Conservation (phyloP, 2,113 vertebrate genomes). For the Stigmatopora nigra region DNA sequence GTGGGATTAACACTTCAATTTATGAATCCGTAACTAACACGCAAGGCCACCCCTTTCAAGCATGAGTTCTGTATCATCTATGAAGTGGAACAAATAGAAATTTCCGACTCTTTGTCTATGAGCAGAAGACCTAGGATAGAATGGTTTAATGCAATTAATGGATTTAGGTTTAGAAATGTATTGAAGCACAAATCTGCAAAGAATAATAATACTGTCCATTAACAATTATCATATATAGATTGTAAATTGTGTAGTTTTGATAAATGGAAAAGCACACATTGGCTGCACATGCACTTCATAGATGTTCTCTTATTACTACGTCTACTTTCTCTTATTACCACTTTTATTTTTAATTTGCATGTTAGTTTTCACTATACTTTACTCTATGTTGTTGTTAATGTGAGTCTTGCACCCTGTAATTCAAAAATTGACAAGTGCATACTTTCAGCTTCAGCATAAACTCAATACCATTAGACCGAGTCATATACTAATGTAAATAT, state of each 20-base stretch:
- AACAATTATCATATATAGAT: not conserved
- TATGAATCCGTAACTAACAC: conserved; percentile 62
- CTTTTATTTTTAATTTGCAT: too few species aligned
- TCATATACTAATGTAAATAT: too few species aligned
- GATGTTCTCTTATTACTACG: too few species aligned
- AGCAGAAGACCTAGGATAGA: conserved; percentile 22
- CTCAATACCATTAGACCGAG: too few species aligned
- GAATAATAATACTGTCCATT: not conserved
- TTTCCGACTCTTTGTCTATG: conserved; percentile 33
- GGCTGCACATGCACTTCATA: not conserved
- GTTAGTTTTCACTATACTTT: too few species aligned
- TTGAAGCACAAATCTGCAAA: not conserved
- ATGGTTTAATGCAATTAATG: not conserved
- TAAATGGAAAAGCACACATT: not conserved
- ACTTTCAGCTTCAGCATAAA: too few species aligned
- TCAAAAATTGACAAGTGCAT: too few species aligned
- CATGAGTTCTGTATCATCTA: conserved; percentile 55
- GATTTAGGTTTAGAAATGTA: not conserved
- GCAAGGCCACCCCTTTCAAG: conserved; percentile 50
- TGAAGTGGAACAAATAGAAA: conserved; percentile 50
- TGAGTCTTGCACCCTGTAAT: too few species aligned
- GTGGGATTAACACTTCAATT: conserved; percentile 64
- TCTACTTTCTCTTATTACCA: too few species aligned
- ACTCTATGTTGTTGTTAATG: too few species aligned
- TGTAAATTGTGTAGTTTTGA: not conserved